phyloP scores from a whole-genome alignment of 2,113 vertebrate species.

The Nibea coibor region DNA sequence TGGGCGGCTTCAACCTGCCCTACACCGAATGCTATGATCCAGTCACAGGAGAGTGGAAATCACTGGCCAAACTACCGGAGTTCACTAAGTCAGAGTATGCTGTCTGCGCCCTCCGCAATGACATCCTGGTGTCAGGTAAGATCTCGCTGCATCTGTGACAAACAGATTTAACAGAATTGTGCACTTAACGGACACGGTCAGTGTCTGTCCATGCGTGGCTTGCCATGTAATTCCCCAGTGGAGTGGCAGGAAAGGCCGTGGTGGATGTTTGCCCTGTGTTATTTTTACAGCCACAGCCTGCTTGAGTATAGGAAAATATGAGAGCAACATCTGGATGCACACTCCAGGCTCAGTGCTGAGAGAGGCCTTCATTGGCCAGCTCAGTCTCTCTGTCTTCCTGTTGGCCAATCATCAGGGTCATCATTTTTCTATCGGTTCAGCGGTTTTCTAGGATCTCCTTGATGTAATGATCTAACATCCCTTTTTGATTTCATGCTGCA shows the following conservation, averaged over 20 bases:
- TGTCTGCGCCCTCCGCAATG: constrained; percentile 95
- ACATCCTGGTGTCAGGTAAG: constrained; percentile 98
- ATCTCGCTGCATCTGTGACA: background rate
- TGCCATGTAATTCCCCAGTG: constrained; percentile 19
- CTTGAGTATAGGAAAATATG: constrained; percentile 74
- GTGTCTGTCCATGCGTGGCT: background rate
- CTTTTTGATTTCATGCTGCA: background rate
- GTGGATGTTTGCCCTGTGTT: constrained; percentile 58
- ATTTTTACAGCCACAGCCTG: constrained; percentile 61
- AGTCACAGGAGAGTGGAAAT: constrained; percentile 97
- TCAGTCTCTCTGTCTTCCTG: constrained; percentile 15
- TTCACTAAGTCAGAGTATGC: constrained; percentile 99
- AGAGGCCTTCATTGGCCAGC: constrained; percentile 40
- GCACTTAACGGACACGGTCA: background rate
- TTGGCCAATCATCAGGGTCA: constrained; percentile 34
- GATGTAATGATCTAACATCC: background rate
- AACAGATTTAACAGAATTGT: background rate
- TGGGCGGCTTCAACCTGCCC: constrained; percentile 97
- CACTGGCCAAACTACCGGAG: constrained; percentile 96
- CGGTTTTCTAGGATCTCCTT: constrained; percentile 38
- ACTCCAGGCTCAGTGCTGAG: constrained; percentile 50
- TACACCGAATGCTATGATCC: constrained; percentile 99
- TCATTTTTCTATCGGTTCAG: constrained; percentile 4
- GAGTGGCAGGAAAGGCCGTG: constrained; percentile 44
- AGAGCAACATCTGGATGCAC: constrained; percentile 75